phyloP scores from a whole-genome alignment of 2,888 invertebrate genomes.

The Protonemura montana region DNA sequence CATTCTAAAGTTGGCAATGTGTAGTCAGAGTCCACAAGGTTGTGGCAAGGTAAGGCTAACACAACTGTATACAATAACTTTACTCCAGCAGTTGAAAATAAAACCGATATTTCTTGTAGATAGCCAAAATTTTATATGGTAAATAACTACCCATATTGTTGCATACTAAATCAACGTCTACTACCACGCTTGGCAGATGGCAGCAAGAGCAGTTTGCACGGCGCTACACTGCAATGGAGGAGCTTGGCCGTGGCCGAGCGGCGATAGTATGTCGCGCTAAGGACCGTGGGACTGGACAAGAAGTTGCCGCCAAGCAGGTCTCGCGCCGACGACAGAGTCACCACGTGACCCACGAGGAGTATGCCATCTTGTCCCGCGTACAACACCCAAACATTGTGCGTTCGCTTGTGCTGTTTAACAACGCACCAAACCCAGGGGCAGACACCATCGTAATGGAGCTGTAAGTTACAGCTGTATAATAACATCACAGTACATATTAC shows the following conservation, averaged over 20 bases:
- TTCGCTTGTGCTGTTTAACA: conserved; percentile 79
- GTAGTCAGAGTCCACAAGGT: too few relatives aligned
- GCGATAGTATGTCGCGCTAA: conserved; percentile 73
- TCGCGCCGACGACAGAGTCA: conserved; percentile 68
- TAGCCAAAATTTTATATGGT: too few relatives aligned
- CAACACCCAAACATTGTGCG: conserved; percentile 76
- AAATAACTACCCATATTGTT: too few relatives aligned
- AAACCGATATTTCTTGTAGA: too few relatives aligned
- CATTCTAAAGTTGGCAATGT: too few relatives aligned
- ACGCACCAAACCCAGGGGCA: conserved; percentile 72
- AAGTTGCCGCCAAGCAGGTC: conserved; percentile 79
- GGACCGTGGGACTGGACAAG: conserved; percentile 77
- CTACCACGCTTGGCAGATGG: conserved; percentile 66
- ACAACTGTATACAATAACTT: too few relatives aligned
- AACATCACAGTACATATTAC: too few relatives aligned
- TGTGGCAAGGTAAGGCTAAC: too few relatives aligned
- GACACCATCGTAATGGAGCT: conserved; percentile 80
- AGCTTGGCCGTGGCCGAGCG: conserved; percentile 76
- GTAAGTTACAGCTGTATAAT: conserved; percentile 68
- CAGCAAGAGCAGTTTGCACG: conserved; percentile 71
- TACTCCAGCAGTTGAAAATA: too few relatives aligned
- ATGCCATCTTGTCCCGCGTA: conserved; percentile 71
- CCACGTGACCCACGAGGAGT: conserved; percentile 74
- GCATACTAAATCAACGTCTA: too few relatives aligned
- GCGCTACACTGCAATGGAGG: conserved; percentile 69